Evolutionary conservation across 2,888 invertebrate genomes (phyloP), one percentile per base, ranked within the genome.

Genomic region (Meteorus colon): DNA sequence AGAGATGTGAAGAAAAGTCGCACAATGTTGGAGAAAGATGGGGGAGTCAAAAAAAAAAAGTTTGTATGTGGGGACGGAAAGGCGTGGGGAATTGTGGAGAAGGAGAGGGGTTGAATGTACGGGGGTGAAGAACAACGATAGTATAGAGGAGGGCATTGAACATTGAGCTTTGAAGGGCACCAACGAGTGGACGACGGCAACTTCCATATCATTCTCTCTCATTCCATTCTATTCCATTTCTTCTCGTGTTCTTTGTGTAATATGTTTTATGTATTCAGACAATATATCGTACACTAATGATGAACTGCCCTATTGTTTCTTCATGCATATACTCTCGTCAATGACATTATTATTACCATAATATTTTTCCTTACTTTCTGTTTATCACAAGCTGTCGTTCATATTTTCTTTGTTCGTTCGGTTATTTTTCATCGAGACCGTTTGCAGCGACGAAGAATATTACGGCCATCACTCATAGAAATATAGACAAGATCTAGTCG

Each of bases 31-130:
- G 19, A 55, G 19, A 55, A n/a, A 55, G 16, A 68, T 91, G 90
- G 90, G 91, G 78, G 90, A 90, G 80, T 88, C 89, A 76, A 87
- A 87, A 87, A 80, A 90, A 90, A 80, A 91, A 91, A 59, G 91
- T 91, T 81, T 82, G 90, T 90, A 77, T 89, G 88, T 80, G n/a
- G 19, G 24, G 55, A 55, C 90, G 41, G 34, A 1, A 4, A 4
- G 12, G n/a, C n/a, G 34, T 90, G 82, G 90, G 90, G 41, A 19
- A 8, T 4, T n/a, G 89, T 90, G 41, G 6, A 10, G 4, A n/a
- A 12, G 8, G 19, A 90, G 82, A 90, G 90, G 65, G 80, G 88
- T 89, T 78, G 87, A 90, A 79, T 84, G 68, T 77, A 69, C 41
- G 72, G 55, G 66, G 79, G 78, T 37, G 51, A 41, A 14, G 19